Conservation (phyloP, 1,140 invertebrate genomes). For the Neuroterus valhalla region DNA sequence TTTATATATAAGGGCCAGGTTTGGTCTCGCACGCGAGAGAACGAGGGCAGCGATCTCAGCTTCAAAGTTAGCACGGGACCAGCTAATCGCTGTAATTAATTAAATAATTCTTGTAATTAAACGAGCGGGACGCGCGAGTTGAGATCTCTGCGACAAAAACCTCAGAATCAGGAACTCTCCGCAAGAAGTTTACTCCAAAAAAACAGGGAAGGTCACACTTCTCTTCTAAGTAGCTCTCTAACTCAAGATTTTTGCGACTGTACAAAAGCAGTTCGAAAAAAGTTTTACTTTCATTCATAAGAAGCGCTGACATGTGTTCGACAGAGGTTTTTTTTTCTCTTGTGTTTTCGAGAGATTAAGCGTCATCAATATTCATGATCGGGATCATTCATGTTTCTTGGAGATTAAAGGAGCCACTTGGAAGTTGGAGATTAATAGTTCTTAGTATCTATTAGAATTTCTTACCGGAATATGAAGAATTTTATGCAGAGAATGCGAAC, state of each 20-base stretch:
- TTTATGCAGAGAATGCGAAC: constrained; percentile 13
- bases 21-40: neutral
- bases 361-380: constrained; percentile 30
- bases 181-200: constrained; percentile 29
- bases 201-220: constrained; percentile 11
- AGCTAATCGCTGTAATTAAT: constrained; percentile 63
- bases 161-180: too few species aligned
- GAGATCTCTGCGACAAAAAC: neutral
- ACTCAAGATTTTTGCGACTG: neutral
- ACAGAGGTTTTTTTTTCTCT: neutral
- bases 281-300: constrained; percentile 16
- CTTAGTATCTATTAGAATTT: constrained; percentile 23
- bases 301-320: constrained; percentile 10
- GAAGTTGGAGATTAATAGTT: constrained; percentile 24
- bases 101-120: constrained; percentile 63
- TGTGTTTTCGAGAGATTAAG: constrained; percentile 10
- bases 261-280: neutral
- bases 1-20: too few species aligned
- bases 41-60: neutral
- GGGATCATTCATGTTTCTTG: constrained; percentile 14
- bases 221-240: neutral
- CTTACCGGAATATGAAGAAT: constrained; percentile 3
- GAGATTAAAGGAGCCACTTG: constrained; percentile 17
- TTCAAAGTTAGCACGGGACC: constrained; percentile 49
- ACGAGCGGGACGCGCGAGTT: constrained; percentile 38